These are phyloP conservation scores for Callocephalon fimbriatum DNA, from an alignment of 2,113 vertebrate species.

Conservation along the genomic window DNA sequence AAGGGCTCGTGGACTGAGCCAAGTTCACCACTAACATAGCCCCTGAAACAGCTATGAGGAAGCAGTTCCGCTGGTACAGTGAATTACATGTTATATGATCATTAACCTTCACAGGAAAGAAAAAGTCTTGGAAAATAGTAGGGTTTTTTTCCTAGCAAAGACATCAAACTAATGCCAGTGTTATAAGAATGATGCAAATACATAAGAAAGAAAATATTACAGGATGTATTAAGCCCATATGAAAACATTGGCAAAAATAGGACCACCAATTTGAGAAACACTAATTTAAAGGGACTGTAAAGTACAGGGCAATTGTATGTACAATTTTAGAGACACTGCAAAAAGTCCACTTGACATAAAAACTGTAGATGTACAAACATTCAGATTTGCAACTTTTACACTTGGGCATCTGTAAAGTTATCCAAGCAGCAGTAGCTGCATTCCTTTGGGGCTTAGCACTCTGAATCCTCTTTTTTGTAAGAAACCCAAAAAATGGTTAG, in stretches of 20 bases:
- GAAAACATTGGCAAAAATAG: background rate
- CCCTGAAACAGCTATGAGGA: background rate
- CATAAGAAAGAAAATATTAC: background rate
- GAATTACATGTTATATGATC: background rate
- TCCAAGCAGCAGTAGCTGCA: background rate
- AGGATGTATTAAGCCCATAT: background rate
- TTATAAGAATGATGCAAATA: background rate
- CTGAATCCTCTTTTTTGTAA: background rate
- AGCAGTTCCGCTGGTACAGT: background rate
- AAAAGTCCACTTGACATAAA: background rate
- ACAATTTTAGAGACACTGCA: background rate
- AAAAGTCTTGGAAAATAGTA: background rate
- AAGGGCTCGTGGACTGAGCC: rapidly evolving
- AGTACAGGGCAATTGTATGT: background rate
- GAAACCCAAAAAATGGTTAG: background rate
- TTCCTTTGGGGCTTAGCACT: background rate
- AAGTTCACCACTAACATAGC: background rate
- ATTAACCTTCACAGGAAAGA: background rate
- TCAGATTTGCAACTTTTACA: background rate
- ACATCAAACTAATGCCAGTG: background rate
- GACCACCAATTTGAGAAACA: background rate
- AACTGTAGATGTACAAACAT: background rate
- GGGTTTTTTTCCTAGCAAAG: background rate
- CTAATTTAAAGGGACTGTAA: background rate
- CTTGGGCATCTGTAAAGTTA: background rate